A percentile compares a stretch with the other conserved stretches of the same genome.
Evolutionary conservation across 1,140 invertebrate species (phyloP).

Genomic region (Leguminivora glycinivorella): DNA sequence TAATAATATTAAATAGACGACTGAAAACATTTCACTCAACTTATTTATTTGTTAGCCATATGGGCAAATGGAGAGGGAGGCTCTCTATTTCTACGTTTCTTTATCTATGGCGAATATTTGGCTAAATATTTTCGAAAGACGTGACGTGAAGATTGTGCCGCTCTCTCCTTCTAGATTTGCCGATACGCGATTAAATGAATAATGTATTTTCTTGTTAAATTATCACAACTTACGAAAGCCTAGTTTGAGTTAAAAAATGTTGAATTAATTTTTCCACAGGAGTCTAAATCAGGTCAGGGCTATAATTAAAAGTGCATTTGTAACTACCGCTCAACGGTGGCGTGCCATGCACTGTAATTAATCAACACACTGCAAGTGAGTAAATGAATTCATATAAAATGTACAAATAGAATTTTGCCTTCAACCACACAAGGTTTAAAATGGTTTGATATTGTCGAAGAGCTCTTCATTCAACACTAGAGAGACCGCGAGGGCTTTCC

Average conservation of each 20-base stretch:
- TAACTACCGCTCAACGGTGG: slow-evolving; percentile 10
- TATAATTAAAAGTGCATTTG: slow-evolving; percentile 18
- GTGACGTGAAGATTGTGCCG: too few relatives aligned
- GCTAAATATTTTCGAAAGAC: too few relatives aligned
- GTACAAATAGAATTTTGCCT: not conserved
- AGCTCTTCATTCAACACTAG: slow-evolving; percentile 5
- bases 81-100: too few relatives aligned
- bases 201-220: not conserved
- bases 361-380: not conserved
- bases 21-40: slow-evolving; percentile 9
- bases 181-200: not conserved
- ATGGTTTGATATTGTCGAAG: not conserved
- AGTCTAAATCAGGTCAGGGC: not conserved
- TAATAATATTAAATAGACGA: not conserved
- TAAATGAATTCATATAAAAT: not conserved
- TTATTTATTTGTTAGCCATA: too few relatives aligned
- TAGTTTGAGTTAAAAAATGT: too few relatives aligned
- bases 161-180: not conserved
- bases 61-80: too few relatives aligned
- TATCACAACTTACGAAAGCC: not conserved
- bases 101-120: too few relatives aligned
- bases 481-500: slow-evolving; percentile 14
- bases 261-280: not conserved
- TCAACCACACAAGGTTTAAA: not conserved
- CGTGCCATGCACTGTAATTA: slow-evolving; percentile 11